Conservation (phyloP, 1,140 invertebrate genomes). For the Apis florea region DNA sequence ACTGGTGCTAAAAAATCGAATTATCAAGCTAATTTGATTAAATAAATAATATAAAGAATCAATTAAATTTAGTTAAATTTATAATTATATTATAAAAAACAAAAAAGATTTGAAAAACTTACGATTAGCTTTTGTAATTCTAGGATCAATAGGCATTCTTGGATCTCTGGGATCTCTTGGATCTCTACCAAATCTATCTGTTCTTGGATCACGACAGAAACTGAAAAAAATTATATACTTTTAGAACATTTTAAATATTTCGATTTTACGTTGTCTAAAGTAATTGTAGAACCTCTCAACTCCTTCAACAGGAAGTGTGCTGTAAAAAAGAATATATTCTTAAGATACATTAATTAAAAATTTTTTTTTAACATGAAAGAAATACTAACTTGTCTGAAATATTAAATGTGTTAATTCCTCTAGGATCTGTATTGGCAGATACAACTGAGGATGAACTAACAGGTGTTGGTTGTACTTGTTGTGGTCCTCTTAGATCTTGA, state of each 20-base stretch:
- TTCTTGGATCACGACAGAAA: slow-evolving; percentile 80
- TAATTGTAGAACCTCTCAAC: slow-evolving; percentile 74
- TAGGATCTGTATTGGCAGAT: slow-evolving; percentile 68
- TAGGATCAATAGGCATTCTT: slow-evolving; percentile 83
- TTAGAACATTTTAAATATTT: slow-evolving; percentile 12
- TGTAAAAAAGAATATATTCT: slow-evolving; percentile 66
- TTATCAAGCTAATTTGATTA: not conserved
- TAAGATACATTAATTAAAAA: slow-evolving; percentile 38
- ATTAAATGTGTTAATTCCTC: slow-evolving; percentile 68
- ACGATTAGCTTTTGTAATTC: slow-evolving; percentile 81
- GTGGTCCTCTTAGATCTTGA: slow-evolving; percentile 84
- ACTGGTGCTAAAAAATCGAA: slow-evolving; percentile 69
- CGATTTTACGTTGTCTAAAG: slow-evolving; percentile 8
- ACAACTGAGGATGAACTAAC: slow-evolving; percentile 80
- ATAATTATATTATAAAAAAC: slow-evolving; percentile 56
- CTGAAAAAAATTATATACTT: slow-evolving; percentile 68
- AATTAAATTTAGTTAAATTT: slow-evolving; percentile 30
- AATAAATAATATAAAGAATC: not conserved
- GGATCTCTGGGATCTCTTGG: slow-evolving; percentile 85
- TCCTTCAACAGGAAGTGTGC: slow-evolving; percentile 77
- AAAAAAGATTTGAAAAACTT: slow-evolving; percentile 54
- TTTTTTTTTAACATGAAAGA: slow-evolving; percentile 3
- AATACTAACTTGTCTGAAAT: slow-evolving; percentile 75
- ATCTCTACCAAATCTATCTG: slow-evolving; percentile 82
- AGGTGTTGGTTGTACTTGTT: slow-evolving; percentile 79